Percentiles rank a stretch among this genome's conserved stretches.
Evolutionary conservation across 2,797 vertebrate species (phyloP).

Genomic region (Chlorospingus flavigularis): DNA sequence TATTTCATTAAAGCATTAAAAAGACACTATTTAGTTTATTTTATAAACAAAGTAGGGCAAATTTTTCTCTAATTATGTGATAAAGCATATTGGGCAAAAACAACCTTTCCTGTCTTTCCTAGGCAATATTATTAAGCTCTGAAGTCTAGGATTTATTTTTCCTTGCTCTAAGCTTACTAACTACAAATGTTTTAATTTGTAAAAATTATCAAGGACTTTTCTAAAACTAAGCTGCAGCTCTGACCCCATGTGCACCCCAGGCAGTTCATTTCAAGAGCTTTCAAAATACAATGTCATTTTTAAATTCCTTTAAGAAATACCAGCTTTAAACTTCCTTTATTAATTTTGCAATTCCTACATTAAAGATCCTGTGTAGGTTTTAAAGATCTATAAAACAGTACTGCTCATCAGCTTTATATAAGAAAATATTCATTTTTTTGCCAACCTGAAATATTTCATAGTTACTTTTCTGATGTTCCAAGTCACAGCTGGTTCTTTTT

Average conservation of each 20-base stretch:
- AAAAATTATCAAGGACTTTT: neutral
- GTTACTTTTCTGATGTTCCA: neutral
- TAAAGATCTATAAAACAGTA: neutral
- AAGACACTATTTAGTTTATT: neutral
- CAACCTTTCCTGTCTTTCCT: neutral
- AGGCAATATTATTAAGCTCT: neutral
- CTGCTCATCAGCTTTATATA: neutral
- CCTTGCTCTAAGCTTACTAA: neutral
- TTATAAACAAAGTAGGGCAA: neutral
- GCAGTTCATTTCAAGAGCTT: neutral
- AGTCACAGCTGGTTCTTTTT: neutral
- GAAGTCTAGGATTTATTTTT: neutral
- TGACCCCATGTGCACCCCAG: neutral
- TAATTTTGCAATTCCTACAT: neutral
- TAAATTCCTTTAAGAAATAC: neutral
- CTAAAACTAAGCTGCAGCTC: neutral
- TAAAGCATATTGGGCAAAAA: neutral
- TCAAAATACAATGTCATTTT: neutral
- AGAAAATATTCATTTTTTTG: neutral
- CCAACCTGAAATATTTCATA: neutral
- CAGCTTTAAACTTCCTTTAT: neutral
- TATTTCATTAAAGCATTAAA: neutral
- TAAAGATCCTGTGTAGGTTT: neutral
- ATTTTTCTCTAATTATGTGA: neutral
- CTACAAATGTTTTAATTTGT: neutral